These are phyloP conservation scores for Ctenopoma multispine DNA, from an alignment of 2,797 vertebrate species.

Conservation along the genomic window DNA sequence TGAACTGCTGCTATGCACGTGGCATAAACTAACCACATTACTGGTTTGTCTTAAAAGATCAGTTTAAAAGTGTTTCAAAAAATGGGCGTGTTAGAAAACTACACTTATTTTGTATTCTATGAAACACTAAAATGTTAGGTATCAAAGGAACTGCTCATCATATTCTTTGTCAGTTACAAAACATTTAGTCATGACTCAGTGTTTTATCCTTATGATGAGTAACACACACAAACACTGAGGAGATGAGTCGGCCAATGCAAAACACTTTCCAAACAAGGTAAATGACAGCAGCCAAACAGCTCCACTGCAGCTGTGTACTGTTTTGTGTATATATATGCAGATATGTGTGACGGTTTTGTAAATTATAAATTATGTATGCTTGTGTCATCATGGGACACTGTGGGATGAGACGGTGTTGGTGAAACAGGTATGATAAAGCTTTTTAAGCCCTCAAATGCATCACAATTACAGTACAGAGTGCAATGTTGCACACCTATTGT, in stretches of 20 bases:
- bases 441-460: too few relatives aligned
- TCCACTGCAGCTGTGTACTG: constrained; percentile 23
- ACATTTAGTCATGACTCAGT: constrained; percentile 15
- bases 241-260: constrained; percentile 69
- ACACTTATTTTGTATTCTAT: neutral
- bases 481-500: too few relatives aligned
- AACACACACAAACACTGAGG: constrained; percentile 33
- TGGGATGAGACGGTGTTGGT: too few relatives aligned
- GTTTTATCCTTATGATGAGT: constrained; percentile 19
- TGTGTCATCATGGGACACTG: neutral
- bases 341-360: constrained; percentile 56
- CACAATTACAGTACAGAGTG: too few relatives aligned
- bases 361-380: constrained; percentile 56
- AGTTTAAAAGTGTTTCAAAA: too few relatives aligned
- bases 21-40: constrained; percentile 33
- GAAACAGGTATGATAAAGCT: too few relatives aligned
- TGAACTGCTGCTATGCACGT: constrained; percentile 46
- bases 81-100: neutral
- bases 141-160: neutral
- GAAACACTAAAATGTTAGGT: neutral
- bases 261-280: constrained; percentile 65
- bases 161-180: constrained; percentile 20
- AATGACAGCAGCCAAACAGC: constrained; percentile 64
- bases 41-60: constrained; percentile 1
- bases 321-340: constrained; percentile 35